Base-by-base conservation (phyloP, 2,113 vertebrate species). In the Euleptes europaea region DNA sequence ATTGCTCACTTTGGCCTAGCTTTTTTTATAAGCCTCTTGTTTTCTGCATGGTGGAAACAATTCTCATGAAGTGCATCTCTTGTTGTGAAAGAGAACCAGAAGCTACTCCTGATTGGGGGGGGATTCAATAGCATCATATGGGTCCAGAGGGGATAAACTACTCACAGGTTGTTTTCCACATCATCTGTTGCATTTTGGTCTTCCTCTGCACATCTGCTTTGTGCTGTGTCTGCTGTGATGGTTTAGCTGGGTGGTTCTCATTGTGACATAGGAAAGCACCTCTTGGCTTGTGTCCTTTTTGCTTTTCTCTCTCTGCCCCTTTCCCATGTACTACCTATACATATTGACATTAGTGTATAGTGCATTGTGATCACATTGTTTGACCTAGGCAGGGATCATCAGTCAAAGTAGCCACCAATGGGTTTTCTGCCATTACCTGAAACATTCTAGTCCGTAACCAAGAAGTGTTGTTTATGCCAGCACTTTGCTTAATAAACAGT, bases 301-400 rank as follows among this genome's bases (percentile, higher is more conserved):
- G 44, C 21, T 26, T 66, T 83, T 44, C 14, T 28, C 60, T 63
- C 60, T 28, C 60, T 26, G 7, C 8, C 57, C n/a, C 14, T 28
- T 28, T 11, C 12, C 28, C 44, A 63, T 69, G 14, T 42, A 47
- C n/a, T 65, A 75, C 28, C n/a, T 63, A 33, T 8, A 51, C 42
- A 21, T 47, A 66, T 35, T 40, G 26, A 75, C 73, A 84, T 84
- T 44, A 66, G 57, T 44, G 72, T n/a, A 49, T 14, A 76, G 15
- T 54, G 44, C 33, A 84, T 69, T 84, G 35, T 84, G 73, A 84
- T 76, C 44, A 31, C 82, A 84, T 54, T 65, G 31, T 65, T 84
- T 67, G n/a, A 66, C 44, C 44, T 33, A 84, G 40, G 35, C 10
- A 67, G 23, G 26, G 60, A 66, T 84, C 5, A 67, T 51, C 66